Base-by-base conservation (phyloP, 2,888 invertebrate species). In the Myopa testacea region DNA sequence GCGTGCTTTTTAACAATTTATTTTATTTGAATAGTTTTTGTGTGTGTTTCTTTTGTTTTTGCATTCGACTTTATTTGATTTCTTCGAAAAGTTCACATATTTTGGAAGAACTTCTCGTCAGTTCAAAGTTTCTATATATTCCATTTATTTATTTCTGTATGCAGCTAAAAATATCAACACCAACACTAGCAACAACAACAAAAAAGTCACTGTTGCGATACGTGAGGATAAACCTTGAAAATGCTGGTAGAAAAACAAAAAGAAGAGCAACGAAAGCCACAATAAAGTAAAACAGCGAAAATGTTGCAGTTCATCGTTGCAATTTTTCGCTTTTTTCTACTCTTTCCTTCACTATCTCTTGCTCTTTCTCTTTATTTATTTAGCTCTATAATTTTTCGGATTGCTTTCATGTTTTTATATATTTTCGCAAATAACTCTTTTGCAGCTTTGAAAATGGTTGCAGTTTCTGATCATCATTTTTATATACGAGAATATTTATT, bases 291-390 rank as follows among this genome's bases (percentile, higher is more conserved):
- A 62, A 62, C 73, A 62, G 19, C 38, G 40, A 75, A 75, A 68
- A 67, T 75, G 16, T 75, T 73, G 73, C 73, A 73, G 73, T 73
- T 73, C 62, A 62, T 73, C 62, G 73, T 45, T 63, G 40, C 45
- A 40, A 73, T 73, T 73, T 73, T 73, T 73, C 73, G 62, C 37
- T 45, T 45, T 40, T 45, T 10, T 10, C 45, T 6, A 45, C 45
- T 45, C 45, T 8, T 10, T 8, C 45, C 45, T 45, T 45, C 10
- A 1, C 6, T 45, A 45, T 45, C 4, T 45, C 45, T 45, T 10
- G 6, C 45, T 45, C 45, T 45, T 3, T 45, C 45, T 45, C 1
- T 6, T 45, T 45, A 45, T 45, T 45, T 45, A 45, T 45, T 45
- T 45, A 26, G 26, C 26, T 26, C 26, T 26, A 10, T 45, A 45